These are phyloP conservation scores for Lasioglossum pauxillum DNA, from an alignment of 2,888 invertebrate genomes.

Conservation along the genomic window DNA sequence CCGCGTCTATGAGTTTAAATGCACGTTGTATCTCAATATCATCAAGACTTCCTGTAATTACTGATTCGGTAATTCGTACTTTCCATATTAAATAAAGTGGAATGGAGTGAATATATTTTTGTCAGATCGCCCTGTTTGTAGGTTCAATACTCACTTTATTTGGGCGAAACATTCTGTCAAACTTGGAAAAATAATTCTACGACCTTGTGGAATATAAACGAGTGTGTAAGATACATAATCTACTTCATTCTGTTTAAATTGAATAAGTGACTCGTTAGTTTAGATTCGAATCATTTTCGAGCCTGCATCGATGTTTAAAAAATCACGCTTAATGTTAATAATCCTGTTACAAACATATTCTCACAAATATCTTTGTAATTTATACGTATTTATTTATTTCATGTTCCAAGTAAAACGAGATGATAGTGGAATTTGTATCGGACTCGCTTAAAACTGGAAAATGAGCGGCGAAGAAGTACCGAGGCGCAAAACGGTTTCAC, in stretches of 20 bases:
- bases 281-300: no score
- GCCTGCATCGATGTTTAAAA: no score
- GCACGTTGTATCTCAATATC: constrained; percentile 64
- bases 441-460: no score
- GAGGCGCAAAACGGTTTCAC: no score
- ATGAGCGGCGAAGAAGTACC: no score
- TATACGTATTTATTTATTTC: no score
- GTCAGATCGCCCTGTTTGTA: neutral
- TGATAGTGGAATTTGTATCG: no score
- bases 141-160: neutral
- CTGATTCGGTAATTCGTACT: constrained; percentile 37
- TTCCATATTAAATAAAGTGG: constrained; percentile 23
- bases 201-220: neutral
- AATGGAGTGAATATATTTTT: neutral
- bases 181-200: neutral
- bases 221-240: neutral
- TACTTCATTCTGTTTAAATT: neutral
- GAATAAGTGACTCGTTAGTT: neutral
- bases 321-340: no score
- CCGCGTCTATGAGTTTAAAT: constrained; percentile 60
- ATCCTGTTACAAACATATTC: no score
- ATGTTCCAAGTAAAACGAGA: no score
- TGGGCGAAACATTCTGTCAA: neutral
- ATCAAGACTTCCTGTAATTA: constrained; percentile 40
- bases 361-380: no score